Evolutionary conservation across 2,113 vertebrate species (phyloP), one percentile per base, ranked within the genome.

Genomic region (Etheostoma cragini): DNA sequence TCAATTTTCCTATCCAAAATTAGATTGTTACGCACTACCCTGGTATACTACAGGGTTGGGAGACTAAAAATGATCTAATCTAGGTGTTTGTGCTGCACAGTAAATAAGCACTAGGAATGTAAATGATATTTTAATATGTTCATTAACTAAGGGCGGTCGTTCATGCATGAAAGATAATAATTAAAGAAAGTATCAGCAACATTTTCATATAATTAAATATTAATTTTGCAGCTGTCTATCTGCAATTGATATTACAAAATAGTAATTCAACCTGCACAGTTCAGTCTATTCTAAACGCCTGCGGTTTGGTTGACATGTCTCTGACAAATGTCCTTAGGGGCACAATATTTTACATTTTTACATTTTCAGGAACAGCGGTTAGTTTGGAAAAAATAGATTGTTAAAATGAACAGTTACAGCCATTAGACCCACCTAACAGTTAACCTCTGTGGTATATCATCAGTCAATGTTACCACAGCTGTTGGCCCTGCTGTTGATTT

Each of bases 131-230:
- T 83, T 84, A 85, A 91, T 91, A 85, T 89, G 83, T 74, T 84
- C 72, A 72, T 88, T 87, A 91, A 77, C 80, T 71, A 77, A 76
- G 46, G 76, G 35, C 66, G 78, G 54, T 80, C 83, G 67, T 89
- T 91, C 89, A 87, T 82, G 89, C 91, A 85, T 86, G 80, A 89
- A 87, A 74, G 72, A 86, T 88, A 81, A 85, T 87, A 82, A 91
- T 90, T 88, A 79, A 87, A 90, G 77, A 68, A 84, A 74, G 88
- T 78, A 88, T 91, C 84, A 67, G 69, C 68, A 72, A 84, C 84
- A 88, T 75, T 90, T 80, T 87, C 49, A 68, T 81, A 68, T 38
- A 60, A 81, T 90, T 84, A 78, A 88, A 91, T 84, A 83, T 54
- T 64, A 38, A 81, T 87, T 89, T 80, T 38, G 24, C 68, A 57